phyloP scores from a whole-genome alignment of 2,888 invertebrate species.

The Apodemia duryi region DNA sequence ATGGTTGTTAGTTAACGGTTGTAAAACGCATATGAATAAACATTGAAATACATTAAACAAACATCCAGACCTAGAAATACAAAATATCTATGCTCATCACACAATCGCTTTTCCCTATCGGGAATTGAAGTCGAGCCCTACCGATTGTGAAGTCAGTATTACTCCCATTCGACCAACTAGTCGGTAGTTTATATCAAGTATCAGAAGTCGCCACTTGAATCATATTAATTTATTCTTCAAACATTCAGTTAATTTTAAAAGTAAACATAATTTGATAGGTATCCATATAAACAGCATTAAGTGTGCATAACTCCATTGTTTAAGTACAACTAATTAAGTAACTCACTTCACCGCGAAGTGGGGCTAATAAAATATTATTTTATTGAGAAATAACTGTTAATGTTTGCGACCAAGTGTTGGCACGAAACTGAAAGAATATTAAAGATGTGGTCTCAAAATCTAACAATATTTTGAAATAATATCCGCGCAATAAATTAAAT shows the following conservation, averaged over 20 bases:
- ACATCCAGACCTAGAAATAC: too few relatives aligned
- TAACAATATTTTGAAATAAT: conserved; percentile 14
- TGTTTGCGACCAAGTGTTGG: conserved; percentile 46
- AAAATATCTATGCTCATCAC: too few relatives aligned
- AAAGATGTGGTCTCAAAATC: conserved; percentile 41
- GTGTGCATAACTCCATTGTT: conserved; percentile 53
- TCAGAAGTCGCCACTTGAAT: not conserved
- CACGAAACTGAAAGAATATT: conserved; percentile 34
- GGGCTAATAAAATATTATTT: conserved; percentile 67
- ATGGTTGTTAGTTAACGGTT: too few relatives aligned
- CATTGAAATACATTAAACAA: too few relatives aligned
- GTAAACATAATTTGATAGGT: conserved; percentile 24
- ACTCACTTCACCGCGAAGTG: conserved; percentile 65
- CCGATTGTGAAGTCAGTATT: too few relatives aligned
- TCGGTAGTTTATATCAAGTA: too few relatives aligned
- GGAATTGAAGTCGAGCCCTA: too few relatives aligned
- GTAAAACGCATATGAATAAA: too few relatives aligned
- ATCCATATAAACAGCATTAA: conserved; percentile 25
- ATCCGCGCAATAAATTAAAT: conserved; percentile 39
- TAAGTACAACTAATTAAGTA: conserved; percentile 71
- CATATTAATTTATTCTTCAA: not conserved
- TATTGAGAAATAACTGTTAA: conserved; percentile 68
- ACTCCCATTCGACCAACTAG: too few relatives aligned
- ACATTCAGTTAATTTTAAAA: not conserved
- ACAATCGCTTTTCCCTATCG: too few relatives aligned